Conservation (phyloP, 2,888 invertebrate species). For the Agrochola litura region DNA sequence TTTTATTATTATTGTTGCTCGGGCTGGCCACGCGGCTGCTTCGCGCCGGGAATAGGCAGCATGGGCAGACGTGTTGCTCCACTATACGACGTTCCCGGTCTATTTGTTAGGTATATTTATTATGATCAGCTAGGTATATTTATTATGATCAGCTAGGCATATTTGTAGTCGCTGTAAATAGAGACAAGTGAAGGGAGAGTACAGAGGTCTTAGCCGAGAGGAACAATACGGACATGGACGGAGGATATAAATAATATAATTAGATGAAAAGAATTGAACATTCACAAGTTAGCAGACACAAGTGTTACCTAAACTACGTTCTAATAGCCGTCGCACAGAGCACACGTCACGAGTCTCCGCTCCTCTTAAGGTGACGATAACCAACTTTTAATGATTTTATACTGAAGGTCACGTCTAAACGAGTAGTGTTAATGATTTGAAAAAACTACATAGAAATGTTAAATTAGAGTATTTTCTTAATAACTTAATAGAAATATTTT, state of each 20-base stretch:
- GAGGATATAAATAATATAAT: not conserved
- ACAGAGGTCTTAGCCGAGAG: too few species aligned
- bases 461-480: too few species aligned
- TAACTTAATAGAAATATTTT: too few species aligned
- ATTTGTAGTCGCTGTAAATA: not conserved
- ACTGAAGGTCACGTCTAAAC: too few species aligned
- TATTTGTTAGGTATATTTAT: not conserved
- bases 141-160: not conserved
- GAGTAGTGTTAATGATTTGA: too few species aligned
- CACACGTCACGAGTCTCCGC: not conserved
- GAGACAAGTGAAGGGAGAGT: not conserved
- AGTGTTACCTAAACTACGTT: not conserved
- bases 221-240: not conserved
- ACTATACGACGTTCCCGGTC: not conserved
- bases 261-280: not conserved
- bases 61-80: not conserved
- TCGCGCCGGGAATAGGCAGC: not conserved
- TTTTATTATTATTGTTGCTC: conserved; percentile 64
- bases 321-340: not conserved
- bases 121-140: not conserved
- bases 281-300: not conserved
- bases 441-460: too few species aligned
- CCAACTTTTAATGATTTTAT: too few species aligned
- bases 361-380: too few species aligned
- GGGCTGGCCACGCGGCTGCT: not conserved